These are phyloP conservation scores for Oenanthe melanoleuca DNA, from an alignment of 2,113 vertebrate species.

Conservation along the genomic window DNA sequence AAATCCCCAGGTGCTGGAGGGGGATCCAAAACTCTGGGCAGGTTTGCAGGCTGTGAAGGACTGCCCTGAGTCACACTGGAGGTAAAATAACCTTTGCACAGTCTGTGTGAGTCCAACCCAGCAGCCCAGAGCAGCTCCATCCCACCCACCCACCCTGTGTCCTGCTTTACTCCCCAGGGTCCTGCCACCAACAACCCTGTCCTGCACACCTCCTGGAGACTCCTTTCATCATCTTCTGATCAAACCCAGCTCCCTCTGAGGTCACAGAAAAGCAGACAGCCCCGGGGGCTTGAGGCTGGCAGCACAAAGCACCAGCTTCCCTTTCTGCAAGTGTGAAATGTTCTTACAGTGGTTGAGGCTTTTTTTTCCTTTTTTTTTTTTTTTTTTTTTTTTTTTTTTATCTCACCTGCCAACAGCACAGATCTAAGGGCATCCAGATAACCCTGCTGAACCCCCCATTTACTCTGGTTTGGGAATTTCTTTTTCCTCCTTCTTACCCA, in stretches of 20 bases:
- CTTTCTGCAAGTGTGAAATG: neutral
- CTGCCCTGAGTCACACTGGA: accelerated
- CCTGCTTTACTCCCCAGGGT: neutral
- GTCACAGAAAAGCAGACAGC: conserved; percentile 3
- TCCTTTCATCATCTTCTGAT: conserved; percentile 55
- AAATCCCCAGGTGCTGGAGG: neutral
- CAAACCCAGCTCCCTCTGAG: conserved; percentile 46
- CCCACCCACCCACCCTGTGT: neutral
- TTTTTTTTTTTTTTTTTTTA: no score
- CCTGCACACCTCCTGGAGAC: accelerated
- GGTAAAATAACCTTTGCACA: accelerated
- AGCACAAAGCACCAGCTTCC: conserved; percentile 2
- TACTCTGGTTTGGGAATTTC: conserved; percentile 3
- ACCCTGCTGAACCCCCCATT: neutral
- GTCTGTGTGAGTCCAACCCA: neutral
- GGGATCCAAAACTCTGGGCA: neutral
- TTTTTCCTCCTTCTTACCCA: neutral
- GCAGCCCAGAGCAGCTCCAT: neutral
- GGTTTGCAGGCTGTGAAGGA: neutral
- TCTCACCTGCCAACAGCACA: neutral
- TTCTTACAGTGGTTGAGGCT: neutral
- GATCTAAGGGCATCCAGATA: neutral
- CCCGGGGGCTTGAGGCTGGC: neutral
- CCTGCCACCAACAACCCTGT: neutral
- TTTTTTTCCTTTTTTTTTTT: neutral